Conservation (phyloP, 2,888 invertebrate genomes). For the Drosophila sordidula region DNA sequence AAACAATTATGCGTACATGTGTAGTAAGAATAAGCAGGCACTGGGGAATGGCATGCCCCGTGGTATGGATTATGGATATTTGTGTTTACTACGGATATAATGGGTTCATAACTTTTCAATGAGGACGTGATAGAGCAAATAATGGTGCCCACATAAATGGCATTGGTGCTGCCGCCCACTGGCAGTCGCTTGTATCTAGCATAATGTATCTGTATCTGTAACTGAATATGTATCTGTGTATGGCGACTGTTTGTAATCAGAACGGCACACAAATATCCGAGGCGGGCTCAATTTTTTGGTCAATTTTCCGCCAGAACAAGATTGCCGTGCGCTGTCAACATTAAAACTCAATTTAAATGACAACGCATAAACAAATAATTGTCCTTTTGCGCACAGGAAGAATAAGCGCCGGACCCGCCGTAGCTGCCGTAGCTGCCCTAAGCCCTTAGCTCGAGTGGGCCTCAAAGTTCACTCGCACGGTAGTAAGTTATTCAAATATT, state of each 20-base stretch:
- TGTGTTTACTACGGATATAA: slow-evolving; percentile 74
- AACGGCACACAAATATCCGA: slow-evolving; percentile 56
- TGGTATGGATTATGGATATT: slow-evolving; percentile 75
- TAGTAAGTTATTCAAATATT: slow-evolving; percentile 81
- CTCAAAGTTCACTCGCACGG: slow-evolving; percentile 78
- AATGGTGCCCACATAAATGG: slow-evolving; percentile 77
- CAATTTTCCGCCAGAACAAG: slow-evolving; percentile 38
- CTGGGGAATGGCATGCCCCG: slow-evolving; percentile 35
- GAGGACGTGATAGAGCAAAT: slow-evolving; percentile 76
- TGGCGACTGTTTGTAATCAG: slow-evolving; percentile 55
- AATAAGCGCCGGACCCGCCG: slow-evolving; percentile 1
- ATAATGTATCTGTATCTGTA: slow-evolving; percentile 5
- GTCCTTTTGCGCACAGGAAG: slow-evolving; percentile 76
- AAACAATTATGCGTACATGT: slow-evolving; percentile 78
- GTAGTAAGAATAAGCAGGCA: slow-evolving; percentile 34
- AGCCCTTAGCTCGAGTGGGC: slow-evolving; percentile 50
- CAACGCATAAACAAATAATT: slow-evolving; percentile 84
- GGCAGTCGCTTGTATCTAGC: neutral
- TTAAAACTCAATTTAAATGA: slow-evolving; percentile 85
- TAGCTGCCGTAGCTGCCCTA: slow-evolving; percentile 4
- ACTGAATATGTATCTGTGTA: slow-evolving; percentile 12
- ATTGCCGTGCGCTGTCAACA: slow-evolving; percentile 73
- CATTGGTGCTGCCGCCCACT: slow-evolving; percentile 12
- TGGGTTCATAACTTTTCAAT: slow-evolving; percentile 74
- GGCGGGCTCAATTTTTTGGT: slow-evolving; percentile 39